Conservation (phyloP, 2,113 vertebrate genomes). For the Caranx melampygus region DNA sequence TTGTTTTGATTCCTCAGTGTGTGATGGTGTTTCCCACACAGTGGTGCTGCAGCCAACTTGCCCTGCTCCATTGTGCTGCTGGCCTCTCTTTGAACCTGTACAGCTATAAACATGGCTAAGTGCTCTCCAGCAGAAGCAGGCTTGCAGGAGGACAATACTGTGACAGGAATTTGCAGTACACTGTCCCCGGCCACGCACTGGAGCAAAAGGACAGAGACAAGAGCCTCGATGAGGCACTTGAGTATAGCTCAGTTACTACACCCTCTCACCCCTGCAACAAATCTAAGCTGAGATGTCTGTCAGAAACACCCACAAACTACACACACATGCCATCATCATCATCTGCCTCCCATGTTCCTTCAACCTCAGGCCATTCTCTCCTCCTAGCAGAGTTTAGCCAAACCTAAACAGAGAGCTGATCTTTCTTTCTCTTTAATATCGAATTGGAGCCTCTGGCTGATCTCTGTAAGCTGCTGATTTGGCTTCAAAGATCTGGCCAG, state of each 20-base stretch:
- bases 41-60: constrained; percentile 66
- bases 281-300: constrained; percentile 46
- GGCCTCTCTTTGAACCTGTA: constrained; percentile 81
- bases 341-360: constrained; percentile 45
- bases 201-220: constrained; percentile 38
- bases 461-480: constrained; percentile 73
- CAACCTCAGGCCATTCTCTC: constrained; percentile 49
- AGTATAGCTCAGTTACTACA: constrained; percentile 69
- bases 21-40: constrained; percentile 74
- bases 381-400: constrained; percentile 51
- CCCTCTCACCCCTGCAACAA: constrained; percentile 53
- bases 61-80: constrained; percentile 76
- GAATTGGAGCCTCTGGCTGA: constrained; percentile 64
- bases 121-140: constrained; percentile 74
- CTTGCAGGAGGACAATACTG: constrained; percentile 74
- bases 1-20: constrained; percentile 72
- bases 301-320: constrained; percentile 21
- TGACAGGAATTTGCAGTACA: constrained; percentile 74
- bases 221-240: constrained; percentile 58
- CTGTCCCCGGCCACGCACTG: constrained; percentile 54
- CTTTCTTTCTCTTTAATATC: constrained; percentile 75
- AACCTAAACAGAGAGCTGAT: constrained; percentile 68
- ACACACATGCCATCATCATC: constrained; percentile 8
- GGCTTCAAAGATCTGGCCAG: constrained; percentile 77
- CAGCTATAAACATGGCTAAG: constrained; percentile 80